Conservation (phyloP, 1,140 invertebrate genomes). For the Cataglyphis hispanica region DNA sequence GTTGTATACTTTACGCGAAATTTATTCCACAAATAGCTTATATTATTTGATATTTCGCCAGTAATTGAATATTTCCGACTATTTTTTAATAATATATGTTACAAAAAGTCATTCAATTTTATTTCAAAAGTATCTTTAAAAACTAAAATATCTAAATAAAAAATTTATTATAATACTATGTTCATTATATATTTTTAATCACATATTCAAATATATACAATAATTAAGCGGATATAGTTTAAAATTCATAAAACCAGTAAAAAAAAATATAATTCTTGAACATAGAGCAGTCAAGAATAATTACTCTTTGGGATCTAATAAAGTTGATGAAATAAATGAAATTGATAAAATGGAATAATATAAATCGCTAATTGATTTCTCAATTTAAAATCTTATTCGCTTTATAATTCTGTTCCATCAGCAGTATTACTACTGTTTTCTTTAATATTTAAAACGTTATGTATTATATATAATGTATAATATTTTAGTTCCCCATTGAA, state of each 20-base stretch:
- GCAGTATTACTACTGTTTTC: neutral
- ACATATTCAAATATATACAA: neutral
- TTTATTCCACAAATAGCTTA: neutral
- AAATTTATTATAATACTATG: neutral
- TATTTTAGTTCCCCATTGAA: neutral
- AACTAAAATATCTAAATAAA: neutral
- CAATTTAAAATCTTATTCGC: conserved; percentile 22
- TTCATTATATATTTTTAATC: neutral
- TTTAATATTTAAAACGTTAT: conserved; percentile 4
- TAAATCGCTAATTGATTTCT: conserved; percentile 2
- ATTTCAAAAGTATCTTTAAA: neutral
- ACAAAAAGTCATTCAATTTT: too few species aligned
- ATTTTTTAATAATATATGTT: conserved; percentile 11
- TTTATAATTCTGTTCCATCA: conserved; percentile 11
- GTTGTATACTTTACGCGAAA: neutral
- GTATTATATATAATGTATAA: neutral
- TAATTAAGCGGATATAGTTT: neutral
- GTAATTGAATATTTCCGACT: neutral
- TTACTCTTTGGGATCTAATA: neutral
- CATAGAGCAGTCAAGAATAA: conserved; percentile 6
- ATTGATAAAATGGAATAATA: conserved; percentile 19
- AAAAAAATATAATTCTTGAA: neutral
- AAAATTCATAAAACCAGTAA: neutral
- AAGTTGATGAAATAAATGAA: conserved; percentile 29
- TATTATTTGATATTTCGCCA: neutral